Evolutionary conservation across 2,797 vertebrate genomes (phyloP), one percentile per base, ranked within the genome.

Genomic region (Anas bernieri): DNA sequence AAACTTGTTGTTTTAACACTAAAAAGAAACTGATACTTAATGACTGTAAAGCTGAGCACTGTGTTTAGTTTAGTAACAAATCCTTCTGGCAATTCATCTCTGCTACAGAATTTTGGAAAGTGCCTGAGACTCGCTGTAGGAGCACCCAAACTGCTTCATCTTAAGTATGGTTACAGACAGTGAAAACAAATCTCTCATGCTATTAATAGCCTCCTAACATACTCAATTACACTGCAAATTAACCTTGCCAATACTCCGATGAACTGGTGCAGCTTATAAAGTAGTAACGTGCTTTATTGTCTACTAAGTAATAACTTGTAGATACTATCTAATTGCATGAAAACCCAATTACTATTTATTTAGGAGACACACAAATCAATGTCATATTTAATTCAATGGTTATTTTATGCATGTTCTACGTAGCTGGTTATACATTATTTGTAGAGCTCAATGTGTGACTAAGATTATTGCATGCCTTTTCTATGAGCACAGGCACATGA

Each of bases 81-180:
- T 86, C 62, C 64, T 56, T 69, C 77, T 92, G 72, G 64, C 50
- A 88, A 35, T 93, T 93, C 17, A 28, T 86, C 68, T 83, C 77
- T 95, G 76, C 69, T 79, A 46, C 61, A 81, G 63, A 52, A 87
- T 81, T 94, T 92, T 94, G 83, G 43, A 48, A 75, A 90, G 61
- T 76, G 50, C 37, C 63, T 30, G 45, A 89, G 17, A 50, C 17
- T 63, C 21, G 7, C 59, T 80, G n/a, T 62, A 45, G 41, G 69
- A 79, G 13, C 30, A 25, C 58, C n/a, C 70, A 66, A 91, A 76
- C 64, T 8, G 1, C 37, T 86, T 39, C 37, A 16, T 72, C 46
- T 93, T 56, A 64, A 79, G 74, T 1, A 0, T 21, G 10, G 26
- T 52, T 83, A 55, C 2, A 0, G 72, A 37, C 23, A 75, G 33